Base-by-base conservation (phyloP, 2,888 invertebrate species). In the Hypomecis punctinalis region DNA sequence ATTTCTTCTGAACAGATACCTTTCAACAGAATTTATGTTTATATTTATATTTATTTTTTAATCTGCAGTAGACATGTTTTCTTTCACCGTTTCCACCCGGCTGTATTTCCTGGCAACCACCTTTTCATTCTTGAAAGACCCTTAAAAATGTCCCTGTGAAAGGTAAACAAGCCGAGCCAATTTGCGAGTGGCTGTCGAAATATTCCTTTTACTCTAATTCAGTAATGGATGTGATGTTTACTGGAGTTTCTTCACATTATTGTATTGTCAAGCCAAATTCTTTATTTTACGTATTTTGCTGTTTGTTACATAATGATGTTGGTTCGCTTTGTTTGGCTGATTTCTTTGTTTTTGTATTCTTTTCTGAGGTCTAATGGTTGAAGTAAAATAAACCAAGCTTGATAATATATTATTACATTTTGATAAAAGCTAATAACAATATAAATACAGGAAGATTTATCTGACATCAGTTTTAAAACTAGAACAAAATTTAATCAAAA, bases 171-270 rank as follows among this genome's bases (percentile, higher is more conserved):
- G 42, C 13, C 36, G 10, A 57, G 36, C 36, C 47, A 63, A 58
- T 63, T 63, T 48, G 53, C 47, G 43, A 58, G 57, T 47, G 23
- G 55, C 45, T 56, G 62, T 37, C 43, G 11, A 51, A 51, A 55
- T 49, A 35, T 62, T 51, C 35, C 8, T 42, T 63, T 54, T 58
- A 51, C 57, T 63, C 57, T 63, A 53, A 63, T 63, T 43, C 47
- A 43, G 35, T 63, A 63, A 63, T 57, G 56, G 47, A 56, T 58
- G 23, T 35, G 42, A 57, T 63, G 51, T 63, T 57, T 51, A 36
- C 35, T 48, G 8, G 5, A 42, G 36, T 2, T 47, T 47, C 35
- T n/a, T 47, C 33, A 45, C 9, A 4, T 49, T 45, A 53, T 42
- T 42, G 9, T 42, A 35, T 8, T 39, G 13, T 42, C 9, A 8